Conservation (phyloP, 2,113 vertebrate genomes). For the Micromys minutus region DNA sequence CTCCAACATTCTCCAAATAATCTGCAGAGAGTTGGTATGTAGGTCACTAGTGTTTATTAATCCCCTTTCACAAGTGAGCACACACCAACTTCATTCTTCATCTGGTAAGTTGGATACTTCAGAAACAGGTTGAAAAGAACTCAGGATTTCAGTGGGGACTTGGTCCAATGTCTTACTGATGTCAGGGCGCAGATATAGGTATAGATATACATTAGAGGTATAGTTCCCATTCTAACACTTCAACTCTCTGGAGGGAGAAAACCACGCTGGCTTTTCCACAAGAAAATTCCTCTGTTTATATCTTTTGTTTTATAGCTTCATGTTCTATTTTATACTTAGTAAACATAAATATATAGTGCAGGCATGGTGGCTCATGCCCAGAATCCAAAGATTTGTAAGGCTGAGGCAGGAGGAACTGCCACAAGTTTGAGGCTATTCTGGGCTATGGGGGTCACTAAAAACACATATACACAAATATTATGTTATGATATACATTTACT, state of each 20-base stretch:
- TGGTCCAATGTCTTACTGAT: not conserved
- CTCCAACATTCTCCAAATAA: not conserved
- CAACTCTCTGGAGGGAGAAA: not conserved
- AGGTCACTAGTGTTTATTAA: not conserved
- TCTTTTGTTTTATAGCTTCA: conserved; percentile 10
- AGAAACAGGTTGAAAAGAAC: not conserved
- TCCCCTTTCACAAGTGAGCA: not conserved
- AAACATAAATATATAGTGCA: not conserved
- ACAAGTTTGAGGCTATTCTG: not conserved
- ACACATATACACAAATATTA: not conserved
- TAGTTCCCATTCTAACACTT: not conserved
- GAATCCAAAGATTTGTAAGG: not conserved
- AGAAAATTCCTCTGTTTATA: not conserved
- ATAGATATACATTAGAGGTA: not conserved
- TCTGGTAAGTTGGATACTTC: not conserved
- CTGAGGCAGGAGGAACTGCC: not conserved
- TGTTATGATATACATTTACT: not conserved
- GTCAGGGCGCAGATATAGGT: not conserved
- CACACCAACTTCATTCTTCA: not conserved
- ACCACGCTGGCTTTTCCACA: not conserved
- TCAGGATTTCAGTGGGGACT: not conserved
- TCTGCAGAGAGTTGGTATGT: not conserved
- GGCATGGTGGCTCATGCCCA: not conserved
- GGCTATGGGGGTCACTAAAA: not conserved
- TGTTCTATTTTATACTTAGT: not conserved